Evolutionary conservation across 2,113 vertebrate genomes (phyloP).

Genomic region (Hydrolagus affinis): DNA sequence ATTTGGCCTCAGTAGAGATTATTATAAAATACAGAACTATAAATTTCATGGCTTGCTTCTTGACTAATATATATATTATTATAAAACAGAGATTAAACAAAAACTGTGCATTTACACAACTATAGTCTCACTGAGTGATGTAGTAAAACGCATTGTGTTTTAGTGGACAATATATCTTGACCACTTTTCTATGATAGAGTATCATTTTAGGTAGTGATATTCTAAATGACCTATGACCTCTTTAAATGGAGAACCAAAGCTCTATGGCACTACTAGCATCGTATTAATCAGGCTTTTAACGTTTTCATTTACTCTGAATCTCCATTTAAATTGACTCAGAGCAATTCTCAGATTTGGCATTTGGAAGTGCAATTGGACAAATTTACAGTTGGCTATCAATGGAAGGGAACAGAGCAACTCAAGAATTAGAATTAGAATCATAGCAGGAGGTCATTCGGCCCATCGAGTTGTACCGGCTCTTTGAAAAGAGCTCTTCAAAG

Average conservation of each 20-base stretch:
- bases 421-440: not conserved
- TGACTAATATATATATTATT: not conserved
- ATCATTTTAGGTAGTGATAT: not conserved
- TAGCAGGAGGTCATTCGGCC: too few relatives aligned
- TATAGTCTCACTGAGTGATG: not conserved
- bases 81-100: too few relatives aligned
- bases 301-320: not conserved
- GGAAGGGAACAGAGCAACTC: not conserved
- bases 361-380: not conserved
- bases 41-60: not conserved
- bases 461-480: too few relatives aligned
- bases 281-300: slow-evolving; percentile 7
- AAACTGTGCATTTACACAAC: slow-evolving; percentile 3
- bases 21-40: not conserved
- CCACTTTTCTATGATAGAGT: not conserved
- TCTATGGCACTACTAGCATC: not conserved
- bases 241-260: not conserved
- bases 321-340: slow-evolving; percentile 17
- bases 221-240: not conserved
- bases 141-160: not conserved
- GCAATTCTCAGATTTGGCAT: not conserved
- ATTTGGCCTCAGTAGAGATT: not conserved
- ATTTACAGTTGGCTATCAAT: not conserved
- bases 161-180: not conserved
- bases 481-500: too few relatives aligned